Percentiles rank a stretch among this genome's conserved stretches.
phyloP scores from a whole-genome alignment of 2,888 invertebrate species.

The Pseudeuparius sepicola region DNA sequence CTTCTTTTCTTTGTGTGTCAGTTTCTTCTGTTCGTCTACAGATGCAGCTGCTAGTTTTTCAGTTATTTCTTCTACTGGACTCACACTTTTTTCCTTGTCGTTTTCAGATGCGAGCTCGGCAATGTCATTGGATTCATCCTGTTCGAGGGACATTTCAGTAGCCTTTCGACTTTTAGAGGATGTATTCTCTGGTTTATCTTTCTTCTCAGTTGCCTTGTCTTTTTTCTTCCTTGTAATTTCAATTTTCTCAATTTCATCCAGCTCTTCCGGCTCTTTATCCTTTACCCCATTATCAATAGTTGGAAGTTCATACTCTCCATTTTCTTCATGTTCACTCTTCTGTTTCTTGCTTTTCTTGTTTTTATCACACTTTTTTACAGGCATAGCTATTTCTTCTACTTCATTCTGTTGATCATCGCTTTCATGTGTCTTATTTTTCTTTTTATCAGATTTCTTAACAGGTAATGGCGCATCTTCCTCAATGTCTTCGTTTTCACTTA shows the following conservation, averaged over 20 bases:
- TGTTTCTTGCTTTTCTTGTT: conserved; percentile 9
- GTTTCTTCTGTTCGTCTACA: conserved; percentile 49
- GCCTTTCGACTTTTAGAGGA: conserved; percentile 16
- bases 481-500: conserved; percentile 18
- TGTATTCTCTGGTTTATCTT: conserved; percentile 15
- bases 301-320: no score
- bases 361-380: conserved; percentile 11
- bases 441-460: conserved; percentile 9
- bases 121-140: conserved; percentile 13
- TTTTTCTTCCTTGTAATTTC: conserved; percentile 13
- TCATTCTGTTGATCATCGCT: conserved; percentile 5
- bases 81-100: conserved; percentile 13
- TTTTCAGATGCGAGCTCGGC: conserved; percentile 5
- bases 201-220: conserved; percentile 18
- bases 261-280: conserved; percentile 16
- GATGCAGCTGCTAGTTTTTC: conserved; percentile 17
- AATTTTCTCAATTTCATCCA: conserved; percentile 16
- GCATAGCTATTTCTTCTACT: conserved; percentile 11
- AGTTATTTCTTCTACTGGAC: conserved; percentile 14
- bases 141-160: conserved; percentile 16
- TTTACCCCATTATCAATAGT: conserved; percentile 12
- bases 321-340: no score
- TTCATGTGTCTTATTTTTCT: conserved; percentile 7
- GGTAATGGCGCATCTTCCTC: conserved; percentile 16
- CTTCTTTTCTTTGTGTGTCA: conserved; percentile 87